phyloP scores from a whole-genome alignment of 2,888 invertebrate genomes.

The Hymenopus coronatus region DNA sequence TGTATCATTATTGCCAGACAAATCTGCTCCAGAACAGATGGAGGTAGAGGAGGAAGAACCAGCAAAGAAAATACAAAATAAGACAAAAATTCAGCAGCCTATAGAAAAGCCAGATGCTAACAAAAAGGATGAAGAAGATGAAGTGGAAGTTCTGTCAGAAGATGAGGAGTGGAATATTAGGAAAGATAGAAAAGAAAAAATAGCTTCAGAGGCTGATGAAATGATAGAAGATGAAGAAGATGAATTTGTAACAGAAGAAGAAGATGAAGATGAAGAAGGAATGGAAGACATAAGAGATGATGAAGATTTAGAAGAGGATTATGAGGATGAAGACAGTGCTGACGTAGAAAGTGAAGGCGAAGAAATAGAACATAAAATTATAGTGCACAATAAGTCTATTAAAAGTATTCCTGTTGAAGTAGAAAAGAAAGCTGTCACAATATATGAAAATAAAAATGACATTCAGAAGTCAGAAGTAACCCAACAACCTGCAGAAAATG shows the following conservation, averaged over 20 bases:
- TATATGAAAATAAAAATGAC: background rate
- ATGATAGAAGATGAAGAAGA: background rate
- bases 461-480: background rate
- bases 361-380: background rate
- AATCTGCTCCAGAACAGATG: background rate
- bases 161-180: background rate
- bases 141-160: background rate
- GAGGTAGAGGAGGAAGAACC: background rate
- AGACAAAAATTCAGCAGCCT: background rate
- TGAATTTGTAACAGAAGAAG: background rate
- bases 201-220: background rate
- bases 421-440: background rate
- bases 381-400: too few species aligned
- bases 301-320: background rate
- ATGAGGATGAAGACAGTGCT: background rate
- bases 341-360: background rate
- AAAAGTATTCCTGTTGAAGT: background rate
- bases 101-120: background rate
- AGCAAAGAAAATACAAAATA: background rate
- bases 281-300: background rate
- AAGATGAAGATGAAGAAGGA: background rate
- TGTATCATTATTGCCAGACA: background rate
- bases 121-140: background rate
- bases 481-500: background rate
- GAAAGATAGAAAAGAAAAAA: background rate